These are phyloP conservation scores for Oryzias woworae DNA, from an alignment of 2,113 vertebrate species.

Conservation along the genomic window DNA sequence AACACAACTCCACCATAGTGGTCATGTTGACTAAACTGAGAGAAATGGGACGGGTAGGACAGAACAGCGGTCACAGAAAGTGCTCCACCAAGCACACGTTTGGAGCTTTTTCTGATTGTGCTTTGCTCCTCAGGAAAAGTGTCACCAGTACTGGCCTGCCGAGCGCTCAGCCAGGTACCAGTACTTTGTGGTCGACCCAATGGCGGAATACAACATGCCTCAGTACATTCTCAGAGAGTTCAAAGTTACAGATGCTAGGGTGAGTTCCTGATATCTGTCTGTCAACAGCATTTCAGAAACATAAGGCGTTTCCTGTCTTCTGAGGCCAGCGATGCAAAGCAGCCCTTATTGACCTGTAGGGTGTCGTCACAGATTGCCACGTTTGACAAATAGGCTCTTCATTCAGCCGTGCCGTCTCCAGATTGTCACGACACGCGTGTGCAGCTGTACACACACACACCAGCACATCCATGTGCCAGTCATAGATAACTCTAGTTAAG, in stretches of 20 bases:
- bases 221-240: slow-evolving; percentile 95
- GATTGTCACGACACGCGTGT: slow-evolving; percentile 31
- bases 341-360: slow-evolving; percentile 56
- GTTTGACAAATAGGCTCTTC: slow-evolving; percentile 53
- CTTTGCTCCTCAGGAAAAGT: slow-evolving; percentile 83
- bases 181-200: slow-evolving; percentile 94
- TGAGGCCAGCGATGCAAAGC: slow-evolving; percentile 29
- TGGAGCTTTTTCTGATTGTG: neutral
- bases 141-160: slow-evolving; percentile 92
- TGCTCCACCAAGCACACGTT: no score
- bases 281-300: neutral
- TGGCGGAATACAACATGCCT: slow-evolving; percentile 97
- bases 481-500: slow-evolving; percentile 66
- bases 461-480: slow-evolving; percentile 23
- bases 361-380: slow-evolving; percentile 26
- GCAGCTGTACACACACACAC: neutral
- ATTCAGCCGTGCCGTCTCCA: slow-evolving; percentile 44
- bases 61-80: neutral
- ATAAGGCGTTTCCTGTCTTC: slow-evolving; percentile 10
- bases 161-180: slow-evolving; percentile 92
- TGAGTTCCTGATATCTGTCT: slow-evolving; percentile 61
- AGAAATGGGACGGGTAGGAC: slow-evolving; percentile 79
- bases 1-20: slow-evolving; percentile 83
- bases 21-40: slow-evolving; percentile 83
- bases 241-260: slow-evolving; percentile 94